These are phyloP conservation scores for Habrosyne pyritoides DNA, from an alignment of 2,888 invertebrate species.

Conservation along the genomic window DNA sequence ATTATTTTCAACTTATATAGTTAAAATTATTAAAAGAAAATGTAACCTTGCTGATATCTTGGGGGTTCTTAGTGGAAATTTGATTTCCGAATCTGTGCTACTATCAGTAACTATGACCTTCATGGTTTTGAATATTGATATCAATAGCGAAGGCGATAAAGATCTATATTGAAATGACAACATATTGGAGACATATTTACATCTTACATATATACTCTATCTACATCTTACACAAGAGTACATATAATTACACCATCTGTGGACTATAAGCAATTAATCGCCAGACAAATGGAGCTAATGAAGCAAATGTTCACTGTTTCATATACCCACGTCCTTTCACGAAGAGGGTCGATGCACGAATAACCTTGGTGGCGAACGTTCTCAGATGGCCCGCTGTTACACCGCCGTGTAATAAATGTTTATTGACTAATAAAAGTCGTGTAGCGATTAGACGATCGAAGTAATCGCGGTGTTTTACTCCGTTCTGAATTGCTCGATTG, in stretches of 20 bases:
- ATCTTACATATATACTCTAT: too few relatives aligned
- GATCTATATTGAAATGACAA: too few relatives aligned
- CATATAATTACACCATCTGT: not conserved
- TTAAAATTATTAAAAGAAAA: too few relatives aligned
- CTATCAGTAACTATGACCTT: too few relatives aligned
- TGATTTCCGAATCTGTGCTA: too few relatives aligned
- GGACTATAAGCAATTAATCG: not conserved
- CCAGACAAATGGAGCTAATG: constrained; percentile 2
- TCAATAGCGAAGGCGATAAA: too few relatives aligned
- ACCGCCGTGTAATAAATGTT: constrained; percentile 14
- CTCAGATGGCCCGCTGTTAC: constrained; percentile 16
- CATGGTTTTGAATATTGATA: too few relatives aligned
- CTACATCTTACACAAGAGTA: not conserved
- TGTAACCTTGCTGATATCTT: too few relatives aligned
- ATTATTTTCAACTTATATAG: too few relatives aligned
- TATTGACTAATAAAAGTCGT: constrained; percentile 9
- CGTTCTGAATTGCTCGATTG: not conserved
- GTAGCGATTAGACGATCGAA: not conserved
- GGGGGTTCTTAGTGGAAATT: too few relatives aligned
- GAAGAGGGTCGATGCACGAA: constrained; percentile 17
- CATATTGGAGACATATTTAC: not conserved
- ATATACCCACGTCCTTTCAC: constrained; percentile 10
- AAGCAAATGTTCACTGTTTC: not conserved
- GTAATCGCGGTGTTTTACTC: not conserved
- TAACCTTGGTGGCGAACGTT: constrained; percentile 15